phyloP scores from a whole-genome alignment of 2,113 vertebrate species.

The Poeciliopsis prolifica region DNA sequence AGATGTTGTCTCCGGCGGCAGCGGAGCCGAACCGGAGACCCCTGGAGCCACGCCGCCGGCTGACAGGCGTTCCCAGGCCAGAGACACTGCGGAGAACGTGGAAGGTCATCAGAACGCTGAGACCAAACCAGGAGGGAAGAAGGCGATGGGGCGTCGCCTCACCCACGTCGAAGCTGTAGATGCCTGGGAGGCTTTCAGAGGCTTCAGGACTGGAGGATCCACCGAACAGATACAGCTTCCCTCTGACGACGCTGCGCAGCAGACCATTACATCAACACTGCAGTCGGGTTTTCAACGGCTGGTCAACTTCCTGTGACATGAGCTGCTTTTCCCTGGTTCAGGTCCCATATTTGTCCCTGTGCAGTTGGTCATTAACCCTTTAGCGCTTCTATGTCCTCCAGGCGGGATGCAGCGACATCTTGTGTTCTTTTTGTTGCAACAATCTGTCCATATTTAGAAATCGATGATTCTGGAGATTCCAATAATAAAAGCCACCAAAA shows the following conservation, averaged over 20 bases:
- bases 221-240: conserved; percentile 79
- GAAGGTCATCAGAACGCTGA: not conserved
- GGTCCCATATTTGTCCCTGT: not conserved
- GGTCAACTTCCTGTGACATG: not conserved
- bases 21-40: conserved; percentile 70
- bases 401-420: too few relatives aligned
- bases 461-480: too few relatives aligned
- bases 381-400: too few relatives aligned
- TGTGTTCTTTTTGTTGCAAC: too few relatives aligned
- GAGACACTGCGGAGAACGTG: conserved; percentile 57
- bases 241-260: conserved; percentile 68
- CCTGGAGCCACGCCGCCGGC: conserved; percentile 51
- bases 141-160: conserved; percentile 22
- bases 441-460: too few relatives aligned
- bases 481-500: too few relatives aligned
- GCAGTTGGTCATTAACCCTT: too few relatives aligned
- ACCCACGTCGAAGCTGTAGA: conserved; percentile 78
- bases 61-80: conserved; percentile 71
- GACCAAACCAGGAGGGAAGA: too few relatives aligned
- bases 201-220: conserved; percentile 62
- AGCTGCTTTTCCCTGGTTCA: not conserved
- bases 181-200: conserved; percentile 71
- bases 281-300: not conserved
- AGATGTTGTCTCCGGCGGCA: conserved; percentile 71
- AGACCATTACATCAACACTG: not conserved